phyloP scores from a whole-genome alignment of 2,888 invertebrate genomes.

The Malacosoma neustria region DNA sequence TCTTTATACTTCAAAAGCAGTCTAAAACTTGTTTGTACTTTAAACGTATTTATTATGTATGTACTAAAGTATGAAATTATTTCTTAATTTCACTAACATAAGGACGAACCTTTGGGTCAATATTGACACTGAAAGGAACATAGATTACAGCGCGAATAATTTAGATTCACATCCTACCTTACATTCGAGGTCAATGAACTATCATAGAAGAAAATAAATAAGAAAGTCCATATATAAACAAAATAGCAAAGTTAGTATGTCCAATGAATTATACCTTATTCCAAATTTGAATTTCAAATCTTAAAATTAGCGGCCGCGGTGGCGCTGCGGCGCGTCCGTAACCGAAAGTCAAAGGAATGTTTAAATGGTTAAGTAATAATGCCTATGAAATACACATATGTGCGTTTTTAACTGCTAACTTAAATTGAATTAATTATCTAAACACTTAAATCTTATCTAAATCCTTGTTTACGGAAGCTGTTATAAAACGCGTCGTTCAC shows the following conservation, averaged over 20 bases:
- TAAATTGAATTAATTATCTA: conserved; percentile 71
- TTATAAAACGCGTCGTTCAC: conserved; percentile 67
- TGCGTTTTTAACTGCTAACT: conserved; percentile 71
- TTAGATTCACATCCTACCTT: conserved; percentile 57
- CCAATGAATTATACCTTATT: conserved; percentile 62
- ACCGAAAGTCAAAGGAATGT: conserved; percentile 71
- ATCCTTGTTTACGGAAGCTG: conserved; percentile 66
- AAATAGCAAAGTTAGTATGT: conserved; percentile 66
- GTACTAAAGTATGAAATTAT: background rate
- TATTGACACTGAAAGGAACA: conserved; percentile 39
- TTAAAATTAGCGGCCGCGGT: conserved; percentile 63
- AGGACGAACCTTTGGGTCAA: background rate
- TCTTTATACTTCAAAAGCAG: background rate
- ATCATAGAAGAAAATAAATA: conserved; percentile 71
- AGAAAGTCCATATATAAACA: conserved; percentile 54
- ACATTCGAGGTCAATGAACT: conserved; percentile 65
- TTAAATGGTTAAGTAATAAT: conserved; percentile 72
- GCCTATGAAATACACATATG: conserved; percentile 69
- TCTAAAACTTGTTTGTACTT: background rate
- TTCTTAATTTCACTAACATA: background rate
- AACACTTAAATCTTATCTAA: conserved; percentile 60
- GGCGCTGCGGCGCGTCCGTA: conserved; percentile 52
- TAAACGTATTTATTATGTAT: conserved; percentile 13
- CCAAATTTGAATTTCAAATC: conserved; percentile 68
- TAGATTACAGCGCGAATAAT: conserved; percentile 37